These are phyloP conservation scores for Biston betularia DNA, from an alignment of 2,888 invertebrate species.

Conservation along the genomic window DNA sequence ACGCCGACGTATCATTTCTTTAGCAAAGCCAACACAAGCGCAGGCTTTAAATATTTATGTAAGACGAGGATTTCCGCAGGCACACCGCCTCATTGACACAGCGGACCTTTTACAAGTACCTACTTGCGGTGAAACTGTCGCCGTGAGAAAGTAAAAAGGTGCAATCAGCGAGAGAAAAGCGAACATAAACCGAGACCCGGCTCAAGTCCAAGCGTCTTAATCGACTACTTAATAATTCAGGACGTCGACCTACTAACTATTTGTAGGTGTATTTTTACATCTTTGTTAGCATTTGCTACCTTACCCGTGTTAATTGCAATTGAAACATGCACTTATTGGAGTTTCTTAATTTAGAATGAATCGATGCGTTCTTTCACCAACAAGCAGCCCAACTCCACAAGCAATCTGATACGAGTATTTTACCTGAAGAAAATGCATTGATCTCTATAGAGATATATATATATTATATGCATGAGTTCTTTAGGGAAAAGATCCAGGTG, in stretches of 20 bases:
- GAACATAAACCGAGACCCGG: slow-evolving; percentile 57
- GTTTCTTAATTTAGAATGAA: slow-evolving; percentile 35
- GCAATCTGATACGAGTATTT: no score
- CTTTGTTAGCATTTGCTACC: slow-evolving; percentile 48
- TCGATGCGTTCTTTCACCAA: slow-evolving; percentile 4
- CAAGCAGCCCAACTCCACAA: not conserved
- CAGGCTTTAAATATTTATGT: slow-evolving; percentile 40
- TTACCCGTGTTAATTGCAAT: slow-evolving; percentile 31
- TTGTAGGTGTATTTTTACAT: slow-evolving; percentile 49
- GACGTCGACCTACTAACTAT: slow-evolving; percentile 69
- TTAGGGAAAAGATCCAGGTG: no score
- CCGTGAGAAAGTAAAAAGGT: slow-evolving; percentile 79
- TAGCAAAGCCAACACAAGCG: slow-evolving; percentile 33
- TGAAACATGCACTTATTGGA: slow-evolving; percentile 6
- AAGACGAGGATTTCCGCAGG: slow-evolving; percentile 57
- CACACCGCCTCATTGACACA: slow-evolving; percentile 57
- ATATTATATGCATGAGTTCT: no score
- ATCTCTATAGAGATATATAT: no score
- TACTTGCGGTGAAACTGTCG: slow-evolving; percentile 64
- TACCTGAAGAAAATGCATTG: no score
- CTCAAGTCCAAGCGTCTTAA: slow-evolving; percentile 64
- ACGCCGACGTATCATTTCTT: slow-evolving; percentile 12
- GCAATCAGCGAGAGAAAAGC: slow-evolving; percentile 82
- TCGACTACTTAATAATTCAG: slow-evolving; percentile 83
- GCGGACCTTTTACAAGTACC: slow-evolving; percentile 42